Base-by-base conservation (phyloP, 2,888 invertebrate species). In the Spodoptera exigua region DNA sequence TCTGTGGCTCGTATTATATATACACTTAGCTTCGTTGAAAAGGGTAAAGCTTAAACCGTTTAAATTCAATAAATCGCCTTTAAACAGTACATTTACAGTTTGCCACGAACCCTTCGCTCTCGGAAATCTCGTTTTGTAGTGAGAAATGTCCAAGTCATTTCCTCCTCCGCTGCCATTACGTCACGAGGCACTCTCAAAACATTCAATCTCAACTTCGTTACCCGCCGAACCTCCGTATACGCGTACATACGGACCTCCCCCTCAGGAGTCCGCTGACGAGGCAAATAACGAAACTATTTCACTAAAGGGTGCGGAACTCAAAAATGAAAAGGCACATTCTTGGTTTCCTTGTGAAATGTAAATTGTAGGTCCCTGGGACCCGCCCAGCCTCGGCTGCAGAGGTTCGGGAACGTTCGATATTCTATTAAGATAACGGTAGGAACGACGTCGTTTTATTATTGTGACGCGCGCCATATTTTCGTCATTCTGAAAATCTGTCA, bases 371-470 rank as follows among this genome's bases (percentile, higher is more conserved):
- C 59, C 62, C 46, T n/a, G 11, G 18, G 18, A 27, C 27, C 59
- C 36, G 41, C 13, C 27, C 27, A 27, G 27, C 5, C 7, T n/a
- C n/a, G n/a, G 7, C 1, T 9, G 27, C 27, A 27, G 27, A 27
- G 27, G 27, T 10, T 18, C 11, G 21, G 39, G 58, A 55, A 47
- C 65, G 80, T 65, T 80, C 85, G 92, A 92, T 93, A 88, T 93
- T 91, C 91, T 91, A 92, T 93, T 93, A 92, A 92, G 92, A 92
- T 92, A 91, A 83, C 84, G 80, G 53, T 62, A 76, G 68, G 72
- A 70, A 80, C 69, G 70, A 74, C 82, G 66, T 46, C 66, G 34
- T 77, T 77, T 74, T 77, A 85, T 88, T 86, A 85, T 86, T 83
- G 81, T 79, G 81, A 78, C 79, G 56, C 58, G 71, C 55, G 83